Evolutionary conservation across 2,113 vertebrate genomes (phyloP).

Genomic region (Oriolus oriolus): DNA sequence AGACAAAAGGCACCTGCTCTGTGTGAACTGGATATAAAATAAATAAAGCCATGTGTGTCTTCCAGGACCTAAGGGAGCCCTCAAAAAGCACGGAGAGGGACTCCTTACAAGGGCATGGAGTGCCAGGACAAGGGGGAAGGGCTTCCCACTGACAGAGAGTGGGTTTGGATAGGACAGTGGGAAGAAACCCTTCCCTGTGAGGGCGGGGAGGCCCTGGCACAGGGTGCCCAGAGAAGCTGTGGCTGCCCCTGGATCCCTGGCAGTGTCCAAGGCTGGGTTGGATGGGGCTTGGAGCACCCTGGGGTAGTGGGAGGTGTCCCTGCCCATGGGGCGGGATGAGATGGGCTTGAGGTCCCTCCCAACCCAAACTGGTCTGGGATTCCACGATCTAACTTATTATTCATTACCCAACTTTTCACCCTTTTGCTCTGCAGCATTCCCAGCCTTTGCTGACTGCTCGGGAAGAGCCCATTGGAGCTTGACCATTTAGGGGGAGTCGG

Average conservation of each 20-base stretch:
- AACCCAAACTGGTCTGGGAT: not conserved
- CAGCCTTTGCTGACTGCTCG: not conserved
- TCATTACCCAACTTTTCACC: not conserved
- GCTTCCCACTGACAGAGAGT: not conserved
- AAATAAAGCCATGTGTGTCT: not conserved
- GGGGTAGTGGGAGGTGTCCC: not conserved
- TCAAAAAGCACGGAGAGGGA: not conserved
- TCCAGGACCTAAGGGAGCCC: not conserved
- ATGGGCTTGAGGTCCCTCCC: not conserved
- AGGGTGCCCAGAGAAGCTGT: not conserved
- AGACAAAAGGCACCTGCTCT: not conserved
- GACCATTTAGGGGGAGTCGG: not conserved
- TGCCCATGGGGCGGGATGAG: not conserved
- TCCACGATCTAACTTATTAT: not conserved
- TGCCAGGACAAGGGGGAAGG: not conserved
- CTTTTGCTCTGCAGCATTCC: not conserved
- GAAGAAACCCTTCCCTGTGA: accelerated
- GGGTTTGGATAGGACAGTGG: not conserved
- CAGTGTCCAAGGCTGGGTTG: not conserved
- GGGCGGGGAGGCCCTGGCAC: not conserved
- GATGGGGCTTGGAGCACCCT: accelerated
- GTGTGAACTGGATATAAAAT: accelerated
- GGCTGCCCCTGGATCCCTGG: not conserved
- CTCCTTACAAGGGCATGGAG: not conserved
- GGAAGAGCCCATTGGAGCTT: not conserved